Conservation (phyloP, 2,113 vertebrate species). For the Microtus richardsoni region DNA sequence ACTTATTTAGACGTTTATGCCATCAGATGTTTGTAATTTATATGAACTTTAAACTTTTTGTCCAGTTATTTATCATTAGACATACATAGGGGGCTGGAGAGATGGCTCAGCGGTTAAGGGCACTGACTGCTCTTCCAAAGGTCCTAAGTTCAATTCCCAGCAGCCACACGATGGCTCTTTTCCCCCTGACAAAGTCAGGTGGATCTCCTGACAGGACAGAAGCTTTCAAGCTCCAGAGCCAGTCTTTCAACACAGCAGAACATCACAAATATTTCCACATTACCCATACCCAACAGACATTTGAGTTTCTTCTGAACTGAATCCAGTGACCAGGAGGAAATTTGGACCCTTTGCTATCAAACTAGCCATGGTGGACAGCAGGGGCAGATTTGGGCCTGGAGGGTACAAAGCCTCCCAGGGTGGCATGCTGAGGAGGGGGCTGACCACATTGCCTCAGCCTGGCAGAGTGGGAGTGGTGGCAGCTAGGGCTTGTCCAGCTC, state of each 20-base stretch:
- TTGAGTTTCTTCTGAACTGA: neutral
- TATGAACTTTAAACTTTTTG: too few species aligned
- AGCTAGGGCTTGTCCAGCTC: neutral
- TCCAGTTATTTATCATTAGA: too few species aligned
- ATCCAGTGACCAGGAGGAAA: neutral
- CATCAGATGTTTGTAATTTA: too few species aligned
- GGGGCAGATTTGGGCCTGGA: neutral
- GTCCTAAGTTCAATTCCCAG: too few species aligned
- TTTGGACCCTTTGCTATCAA: neutral
- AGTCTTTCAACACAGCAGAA: neutral
- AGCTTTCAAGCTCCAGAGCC: neutral
- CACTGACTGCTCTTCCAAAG: too few species aligned
- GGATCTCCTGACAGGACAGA: neutral
- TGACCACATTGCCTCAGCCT: neutral
- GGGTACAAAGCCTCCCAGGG: neutral
- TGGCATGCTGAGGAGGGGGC: neutral
- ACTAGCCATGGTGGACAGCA: neutral
- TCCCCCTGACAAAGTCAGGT: neutral
- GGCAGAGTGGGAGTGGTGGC: neutral
- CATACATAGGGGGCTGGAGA: too few species aligned
- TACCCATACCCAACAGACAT: neutral
- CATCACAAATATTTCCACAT: neutral
- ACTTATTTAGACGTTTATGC: too few species aligned
- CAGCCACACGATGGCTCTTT: neutral
- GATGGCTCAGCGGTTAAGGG: too few species aligned